Base-by-base conservation (phyloP, 2,888 invertebrate genomes). In the Drosophila percnosoma region DNA sequence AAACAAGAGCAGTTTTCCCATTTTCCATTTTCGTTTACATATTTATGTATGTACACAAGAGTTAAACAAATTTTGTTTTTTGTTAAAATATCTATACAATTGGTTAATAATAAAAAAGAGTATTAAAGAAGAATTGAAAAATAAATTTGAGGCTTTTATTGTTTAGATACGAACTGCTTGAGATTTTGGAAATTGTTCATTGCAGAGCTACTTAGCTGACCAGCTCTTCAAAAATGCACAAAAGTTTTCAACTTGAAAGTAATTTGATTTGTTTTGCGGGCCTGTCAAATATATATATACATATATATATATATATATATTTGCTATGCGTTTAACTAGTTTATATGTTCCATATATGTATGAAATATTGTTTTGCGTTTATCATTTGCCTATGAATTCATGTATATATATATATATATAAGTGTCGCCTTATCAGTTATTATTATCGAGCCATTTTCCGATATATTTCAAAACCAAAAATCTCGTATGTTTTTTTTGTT, bases 361-460 rank as follows among this genome's bases (percentile, higher is more conserved):
- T 72, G 73, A 78, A 68, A 63, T 82, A 71, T 80, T 64, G 78
- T 85, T 75, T 80, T 80, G 80, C 83, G 75, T 73, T 73, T 77
- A 80, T 68, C 70, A 83, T 72, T 82, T 81, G 73, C 69, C 75
- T 83, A 75, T 82, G 71, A 65, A 64, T 76, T 52, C 68, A 75
- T 69, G 69, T 74, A 75, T 72, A 18, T 64, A 18, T 57, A 38
- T 74, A 38, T 72, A 18, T 64, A 13, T 57, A 29, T 29, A 55
- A 38, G 57, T 57, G 31, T 57, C 10, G 21, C 40, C 38, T 57
- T 65, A 51, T 66, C 52, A 33, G 45, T 55, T 42, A 65, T 60
- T 49, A 65, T 74, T 68, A 61, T 59, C 58, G 58, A 61, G 48
- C 52, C 54, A 34, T 45, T 63, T 57, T 69, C 27, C 49, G 68